Percentiles rank a stretch among this genome's conserved stretches.
Evolutionary conservation across 2,797 vertebrate genomes (phyloP).

Genomic region (Phylloscopus collybita): DNA sequence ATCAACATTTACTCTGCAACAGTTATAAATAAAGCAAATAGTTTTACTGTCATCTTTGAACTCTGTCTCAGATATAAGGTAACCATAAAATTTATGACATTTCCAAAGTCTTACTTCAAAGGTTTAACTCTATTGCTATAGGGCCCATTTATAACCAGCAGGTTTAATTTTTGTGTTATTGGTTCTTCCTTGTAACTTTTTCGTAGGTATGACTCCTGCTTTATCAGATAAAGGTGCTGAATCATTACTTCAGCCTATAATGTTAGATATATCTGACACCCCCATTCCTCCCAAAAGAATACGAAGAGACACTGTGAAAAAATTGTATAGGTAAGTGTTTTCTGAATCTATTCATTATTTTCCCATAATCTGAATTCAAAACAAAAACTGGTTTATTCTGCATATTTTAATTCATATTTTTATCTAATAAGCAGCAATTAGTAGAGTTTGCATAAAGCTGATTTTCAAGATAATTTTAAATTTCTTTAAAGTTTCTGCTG

Average conservation of each 20-base stretch:
- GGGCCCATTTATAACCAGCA: not conserved
- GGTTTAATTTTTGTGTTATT: not conserved
- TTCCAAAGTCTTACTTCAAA: not conserved
- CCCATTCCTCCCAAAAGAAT: conserved; percentile 77
- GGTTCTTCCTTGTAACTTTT: not conserved
- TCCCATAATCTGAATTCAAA: not conserved
- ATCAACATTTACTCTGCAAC: not conserved
- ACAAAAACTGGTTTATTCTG: not conserved
- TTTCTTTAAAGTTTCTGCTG: not conserved
- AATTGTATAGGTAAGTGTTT: conserved; percentile 62
- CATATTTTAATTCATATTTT: not conserved
- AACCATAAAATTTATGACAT: not conserved
- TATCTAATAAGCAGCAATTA: not conserved
- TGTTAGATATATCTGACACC: conserved; percentile 55
- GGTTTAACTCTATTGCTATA: not conserved
- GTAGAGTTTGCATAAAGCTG: not conserved
- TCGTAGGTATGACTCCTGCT: conserved; percentile 77
- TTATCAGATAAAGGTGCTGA: conserved; percentile 60
- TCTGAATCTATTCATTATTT: not conserved
- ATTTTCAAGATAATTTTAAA: not conserved
- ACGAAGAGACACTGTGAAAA: conserved; percentile 74
- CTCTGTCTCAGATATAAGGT: not conserved
- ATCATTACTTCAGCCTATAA: conserved; percentile 34
- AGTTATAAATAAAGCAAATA: not conserved
- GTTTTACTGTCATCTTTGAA: not conserved